A percentile compares a stretch with the other conserved stretches of the same genome.
These are phyloP conservation scores for Creontiades dilutus DNA, from an alignment of 2,888 invertebrate species.

Conservation along the genomic window DNA sequence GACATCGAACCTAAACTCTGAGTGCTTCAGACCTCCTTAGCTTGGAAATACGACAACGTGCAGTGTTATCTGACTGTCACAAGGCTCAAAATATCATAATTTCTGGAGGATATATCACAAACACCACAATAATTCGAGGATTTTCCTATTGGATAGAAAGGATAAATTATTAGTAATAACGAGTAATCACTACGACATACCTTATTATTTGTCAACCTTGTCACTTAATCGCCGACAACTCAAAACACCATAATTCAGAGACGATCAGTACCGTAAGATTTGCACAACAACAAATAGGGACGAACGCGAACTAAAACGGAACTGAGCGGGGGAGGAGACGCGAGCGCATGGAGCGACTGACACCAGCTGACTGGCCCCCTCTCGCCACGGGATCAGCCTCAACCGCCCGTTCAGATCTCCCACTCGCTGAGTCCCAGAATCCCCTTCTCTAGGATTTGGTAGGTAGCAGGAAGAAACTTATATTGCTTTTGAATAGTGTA, in stretches of 20 bases:
- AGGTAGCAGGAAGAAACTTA: too few species aligned
- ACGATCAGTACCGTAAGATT: neutral
- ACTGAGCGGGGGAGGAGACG: neutral
- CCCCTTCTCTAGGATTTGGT: too few species aligned
- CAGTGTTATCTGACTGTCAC: too few species aligned
- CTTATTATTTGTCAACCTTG: neutral
- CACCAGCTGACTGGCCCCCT: constrained; percentile 40
- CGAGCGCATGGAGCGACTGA: neutral
- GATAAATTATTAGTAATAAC: too few species aligned
- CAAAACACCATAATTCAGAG: constrained; percentile 18
- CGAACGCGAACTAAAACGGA: constrained; percentile 19
- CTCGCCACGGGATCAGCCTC: neutral
- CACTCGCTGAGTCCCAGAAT: neutral
- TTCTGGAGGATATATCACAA: too few species aligned
- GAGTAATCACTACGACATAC: neutral
- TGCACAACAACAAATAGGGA: constrained; percentile 4
- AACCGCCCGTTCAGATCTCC: constrained; percentile 42
- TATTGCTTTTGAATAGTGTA: too few species aligned
- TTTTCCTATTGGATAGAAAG: too few species aligned
- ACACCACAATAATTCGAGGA: too few species aligned
- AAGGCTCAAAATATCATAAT: too few species aligned
- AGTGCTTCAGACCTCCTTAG: too few species aligned
- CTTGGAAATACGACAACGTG: too few species aligned
- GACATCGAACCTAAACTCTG: too few species aligned
- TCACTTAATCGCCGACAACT: neutral